Evolutionary conservation across 2,797 vertebrate species (phyloP).

Genomic region (Rhabdophis nuchalis): DNA sequence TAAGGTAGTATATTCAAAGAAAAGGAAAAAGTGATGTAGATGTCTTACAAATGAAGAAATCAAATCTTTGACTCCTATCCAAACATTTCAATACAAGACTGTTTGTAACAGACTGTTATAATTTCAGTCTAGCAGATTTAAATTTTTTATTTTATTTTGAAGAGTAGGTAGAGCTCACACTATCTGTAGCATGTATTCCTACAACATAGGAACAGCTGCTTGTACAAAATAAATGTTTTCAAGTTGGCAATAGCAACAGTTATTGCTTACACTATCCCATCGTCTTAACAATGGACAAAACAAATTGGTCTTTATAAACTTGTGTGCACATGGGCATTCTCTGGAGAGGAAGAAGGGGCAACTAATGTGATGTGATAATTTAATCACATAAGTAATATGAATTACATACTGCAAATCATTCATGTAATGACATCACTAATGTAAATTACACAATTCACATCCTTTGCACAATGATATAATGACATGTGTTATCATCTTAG

Average conservation of each 20-base stretch:
- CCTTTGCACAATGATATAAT: not conserved
- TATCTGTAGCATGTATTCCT: not conserved
- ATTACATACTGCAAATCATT: not conserved
- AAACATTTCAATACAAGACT: constrained; percentile 77
- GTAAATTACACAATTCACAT: not conserved
- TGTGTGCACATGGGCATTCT: not conserved
- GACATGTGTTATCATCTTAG: not conserved
- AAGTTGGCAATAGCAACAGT: not conserved
- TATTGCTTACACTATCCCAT: not conserved
- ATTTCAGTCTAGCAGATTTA: constrained; percentile 24
- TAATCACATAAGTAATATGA: not conserved
- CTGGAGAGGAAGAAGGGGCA: not conserved
- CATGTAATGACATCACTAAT: not conserved
- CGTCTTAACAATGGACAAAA: not conserved
- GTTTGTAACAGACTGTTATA: no score
- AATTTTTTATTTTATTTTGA: constrained; percentile 18
- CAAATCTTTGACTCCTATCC: constrained; percentile 76
- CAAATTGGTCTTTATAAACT: not conserved
- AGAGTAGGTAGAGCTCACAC: not conserved
- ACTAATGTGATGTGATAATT: not conserved
- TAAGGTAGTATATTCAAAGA: constrained; percentile 75
- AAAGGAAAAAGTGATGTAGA: constrained; percentile 81
- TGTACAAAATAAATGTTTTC: not conserved
- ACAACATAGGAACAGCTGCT: not conserved
- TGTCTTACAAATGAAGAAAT: constrained; percentile 78